These are phyloP conservation scores for Notarius quadriscutis DNA, from an alignment of 2,113 vertebrate species.

Conservation along the genomic window DNA sequence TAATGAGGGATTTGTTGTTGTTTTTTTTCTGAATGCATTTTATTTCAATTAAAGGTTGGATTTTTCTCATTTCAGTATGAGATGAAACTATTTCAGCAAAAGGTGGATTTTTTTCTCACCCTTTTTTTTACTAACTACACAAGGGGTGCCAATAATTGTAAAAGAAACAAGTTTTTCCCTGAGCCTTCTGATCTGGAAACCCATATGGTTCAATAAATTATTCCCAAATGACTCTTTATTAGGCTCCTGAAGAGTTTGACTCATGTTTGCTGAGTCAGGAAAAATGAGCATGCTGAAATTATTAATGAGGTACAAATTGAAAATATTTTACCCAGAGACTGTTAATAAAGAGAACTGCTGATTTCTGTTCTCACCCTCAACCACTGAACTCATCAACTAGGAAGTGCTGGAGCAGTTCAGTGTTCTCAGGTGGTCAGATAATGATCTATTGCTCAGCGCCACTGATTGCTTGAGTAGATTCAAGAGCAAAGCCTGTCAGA, in stretches of 20 bases:
- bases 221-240: not conserved
- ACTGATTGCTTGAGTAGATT: conserved; percentile 13
- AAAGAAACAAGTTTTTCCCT: too few species aligned
- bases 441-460: not conserved
- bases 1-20: too few species aligned
- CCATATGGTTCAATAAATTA: not conserved
- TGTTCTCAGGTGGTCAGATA: not conserved
- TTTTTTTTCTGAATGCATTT: too few species aligned
- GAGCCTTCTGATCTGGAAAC: not conserved
- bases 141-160: too few species aligned
- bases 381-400: not conserved
- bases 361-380: not conserved
- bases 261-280: not conserved
- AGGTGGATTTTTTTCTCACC: too few species aligned
- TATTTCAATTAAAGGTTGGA: too few species aligned
- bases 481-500: conserved; percentile 1
- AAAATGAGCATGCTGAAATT: not conserved
- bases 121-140: too few species aligned
- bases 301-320: not conserved
- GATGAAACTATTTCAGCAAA: too few species aligned
- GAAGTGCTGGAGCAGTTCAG: not conserved
- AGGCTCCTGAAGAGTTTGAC: not conserved
- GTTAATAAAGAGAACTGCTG: not conserved
- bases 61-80: too few species aligned
- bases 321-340: not conserved